Evolutionary conservation across 2,888 invertebrate genomes (phyloP), one percentile per base, ranked within the genome.

Genomic region (Perizoma affinitatum): DNA sequence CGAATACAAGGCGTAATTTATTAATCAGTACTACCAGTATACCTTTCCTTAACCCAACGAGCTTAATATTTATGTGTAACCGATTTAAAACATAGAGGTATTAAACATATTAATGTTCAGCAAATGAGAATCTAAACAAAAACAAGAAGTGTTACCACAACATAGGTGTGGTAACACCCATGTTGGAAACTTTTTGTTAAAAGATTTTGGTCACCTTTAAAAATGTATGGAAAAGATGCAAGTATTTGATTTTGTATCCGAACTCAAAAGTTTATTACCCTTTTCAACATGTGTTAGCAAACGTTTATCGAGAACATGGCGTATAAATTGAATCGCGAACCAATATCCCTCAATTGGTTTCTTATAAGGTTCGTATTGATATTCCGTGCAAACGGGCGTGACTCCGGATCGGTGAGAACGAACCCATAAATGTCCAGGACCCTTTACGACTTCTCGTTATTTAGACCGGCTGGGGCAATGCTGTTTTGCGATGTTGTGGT

Each of bases 381-480:
- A 76, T 78, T 74, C 74, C 55, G 52, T 71, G 76, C 75, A 74
- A 78, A 76, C 75, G 63, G 68, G 67, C 67, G 54, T 67, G 82
- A 78, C 76, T 82, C 74, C 72, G 74, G 78, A 81, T 77, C 76
- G 73, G 73, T 81, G 83, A 83, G 85, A 83, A 66, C 78, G 73
- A 73, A 73, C 71, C 76, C 77, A 83, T 84, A 84, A 84, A 84
- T 74, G 79, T 78, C 78, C 57, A 42, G 34, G 64, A 63, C 66
- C 68, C 68, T 86, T 86, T 86, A 86, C 75, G 83, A 83, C 76
- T 82, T 80, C 81, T 78, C 75, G 84, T 84, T 82, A 82, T 76
- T 79, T 73, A 68, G 71, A 70, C 70, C 66, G 63, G 63, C 65
- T 65, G 61, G 40, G 56, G 58, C 54, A 57, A 58, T 65, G 66